Percentiles rank a stretch among this genome's conserved stretches.
Evolutionary conservation across 2,888 invertebrate genomes (phyloP).

Genomic region (Endotricha flammealis): DNA sequence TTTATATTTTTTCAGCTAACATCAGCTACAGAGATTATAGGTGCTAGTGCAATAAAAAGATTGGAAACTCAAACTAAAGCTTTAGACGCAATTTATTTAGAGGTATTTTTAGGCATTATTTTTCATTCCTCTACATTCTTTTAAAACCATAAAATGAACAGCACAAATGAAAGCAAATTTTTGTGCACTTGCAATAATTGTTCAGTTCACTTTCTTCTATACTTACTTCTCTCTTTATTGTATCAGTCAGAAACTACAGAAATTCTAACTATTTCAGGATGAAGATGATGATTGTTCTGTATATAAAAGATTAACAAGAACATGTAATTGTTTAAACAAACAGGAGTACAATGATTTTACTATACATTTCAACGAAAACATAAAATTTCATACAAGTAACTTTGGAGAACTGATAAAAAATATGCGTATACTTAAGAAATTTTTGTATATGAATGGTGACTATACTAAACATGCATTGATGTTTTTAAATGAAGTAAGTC

Average conservation of each 20-base stretch:
- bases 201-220: too few species aligned
- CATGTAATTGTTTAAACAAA: slow-evolving; percentile 56
- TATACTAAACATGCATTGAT: slow-evolving; percentile 54
- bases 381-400: slow-evolving; percentile 46
- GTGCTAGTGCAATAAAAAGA: slow-evolving; percentile 26
- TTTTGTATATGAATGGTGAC: slow-evolving; percentile 56
- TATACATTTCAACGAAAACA: slow-evolving; percentile 61
- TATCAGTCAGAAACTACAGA: too few species aligned
- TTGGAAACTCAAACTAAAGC: slow-evolving; percentile 40
- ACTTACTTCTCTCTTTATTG: background rate
- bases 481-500: slow-evolving; percentile 58
- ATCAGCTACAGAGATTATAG: slow-evolving; percentile 23
- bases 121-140: background rate
- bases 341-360: slow-evolving; percentile 57
- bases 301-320: slow-evolving; percentile 57
- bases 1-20: slow-evolving; percentile 22
- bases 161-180: too few species aligned
- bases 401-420: slow-evolving; percentile 65
- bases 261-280: slow-evolving; percentile 27
- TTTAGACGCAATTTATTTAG: slow-evolving; percentile 37
- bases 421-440: slow-evolving; percentile 57
- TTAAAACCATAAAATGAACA: too few species aligned
- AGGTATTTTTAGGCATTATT: slow-evolving; percentile 30
- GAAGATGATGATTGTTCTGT: slow-evolving; percentile 58
- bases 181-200: too few species aligned